phyloP scores from a whole-genome alignment of 2,113 vertebrate species.

The Plestiodon gilberti region DNA sequence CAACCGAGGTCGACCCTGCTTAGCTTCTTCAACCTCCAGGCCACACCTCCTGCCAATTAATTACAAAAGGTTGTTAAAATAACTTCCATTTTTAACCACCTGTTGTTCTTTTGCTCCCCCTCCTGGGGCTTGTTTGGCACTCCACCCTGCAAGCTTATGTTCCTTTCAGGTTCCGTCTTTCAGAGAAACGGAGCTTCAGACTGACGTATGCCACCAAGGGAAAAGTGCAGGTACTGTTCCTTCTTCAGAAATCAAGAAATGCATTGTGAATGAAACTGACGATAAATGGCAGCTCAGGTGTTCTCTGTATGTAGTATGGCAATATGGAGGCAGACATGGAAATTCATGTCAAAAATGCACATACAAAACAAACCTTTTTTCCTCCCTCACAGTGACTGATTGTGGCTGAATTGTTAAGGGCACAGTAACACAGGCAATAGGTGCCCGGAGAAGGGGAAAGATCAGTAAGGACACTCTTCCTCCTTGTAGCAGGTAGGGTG shows the following conservation, averaged over 20 bases:
- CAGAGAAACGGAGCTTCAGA: neutral
- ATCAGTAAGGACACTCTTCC: neutral
- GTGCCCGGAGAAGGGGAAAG: neutral
- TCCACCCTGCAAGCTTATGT: slow-evolving; percentile 27
- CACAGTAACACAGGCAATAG: fast-evolving
- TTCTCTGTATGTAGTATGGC: fast-evolving
- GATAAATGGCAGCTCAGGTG: slow-evolving; percentile 36
- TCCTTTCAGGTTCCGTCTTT: slow-evolving; percentile 38
- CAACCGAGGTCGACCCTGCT: too few species aligned
- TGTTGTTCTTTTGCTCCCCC: fast-evolving
- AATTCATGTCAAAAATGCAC: neutral
- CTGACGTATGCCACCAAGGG: neutral
- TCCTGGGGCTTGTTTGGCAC: neutral
- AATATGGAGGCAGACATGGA: neutral
- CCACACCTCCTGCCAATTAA: too few species aligned
- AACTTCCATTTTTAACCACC: neutral
- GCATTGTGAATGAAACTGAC: slow-evolving; percentile 45
- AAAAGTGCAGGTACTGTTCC: neutral
- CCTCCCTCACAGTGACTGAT: neutral
- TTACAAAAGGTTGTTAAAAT: neutral
- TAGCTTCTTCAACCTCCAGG: too few species aligned
- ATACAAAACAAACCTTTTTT: neutral
- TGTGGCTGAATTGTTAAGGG: slow-evolving; percentile 21
- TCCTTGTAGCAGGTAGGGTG: fast-evolving
- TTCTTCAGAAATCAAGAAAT: slow-evolving; percentile 47